phyloP scores from a whole-genome alignment of 2,888 invertebrate genomes.

The Phyto melanocephala region DNA sequence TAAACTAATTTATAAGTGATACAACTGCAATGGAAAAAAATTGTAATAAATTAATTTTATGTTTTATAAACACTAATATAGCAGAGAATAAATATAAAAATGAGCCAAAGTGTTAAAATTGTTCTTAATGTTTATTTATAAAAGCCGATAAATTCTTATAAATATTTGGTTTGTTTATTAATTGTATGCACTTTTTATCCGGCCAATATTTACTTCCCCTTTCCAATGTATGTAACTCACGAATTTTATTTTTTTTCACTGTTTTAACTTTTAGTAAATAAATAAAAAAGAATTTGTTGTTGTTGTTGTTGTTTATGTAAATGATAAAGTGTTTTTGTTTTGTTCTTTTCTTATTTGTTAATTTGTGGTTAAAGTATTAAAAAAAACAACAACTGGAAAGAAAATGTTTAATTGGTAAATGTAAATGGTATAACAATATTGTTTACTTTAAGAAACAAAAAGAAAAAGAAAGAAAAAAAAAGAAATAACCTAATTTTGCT shows the following conservation, averaged over 20 bases:
- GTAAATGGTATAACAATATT: not conserved
- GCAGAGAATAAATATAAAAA: slow-evolving; percentile 12
- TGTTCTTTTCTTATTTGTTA: slow-evolving; percentile 16
- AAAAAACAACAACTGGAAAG: slow-evolving; percentile 17
- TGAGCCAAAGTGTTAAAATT: slow-evolving; percentile 21
- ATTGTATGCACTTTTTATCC: slow-evolving; percentile 6
- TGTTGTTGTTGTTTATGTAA: slow-evolving; percentile 16
- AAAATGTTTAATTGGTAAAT: slow-evolving; percentile 37
- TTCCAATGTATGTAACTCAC: not conserved
- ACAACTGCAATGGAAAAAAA: slow-evolving; percentile 57
- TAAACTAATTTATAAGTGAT: slow-evolving; percentile 51
- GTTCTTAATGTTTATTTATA: slow-evolving; percentile 33
- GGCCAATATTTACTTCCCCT: not conserved
- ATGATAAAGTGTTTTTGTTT: slow-evolving; percentile 39
- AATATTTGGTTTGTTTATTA: slow-evolving; percentile 18
- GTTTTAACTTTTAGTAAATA: not conserved
- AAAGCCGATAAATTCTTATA: slow-evolving; percentile 14
- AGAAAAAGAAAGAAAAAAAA: not conserved
- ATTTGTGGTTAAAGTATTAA: slow-evolving; percentile 16
- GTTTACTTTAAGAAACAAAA: slow-evolving; percentile 3
- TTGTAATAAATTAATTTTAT: slow-evolving; percentile 53
- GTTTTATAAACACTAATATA: slow-evolving; percentile 68
- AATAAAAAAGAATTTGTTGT: not conserved
- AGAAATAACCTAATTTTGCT: slow-evolving; percentile 45
- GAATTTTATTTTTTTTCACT: not conserved